Conservation (phyloP, 1,140 invertebrate genomes). For the Diploscapter pachys region DNA sequence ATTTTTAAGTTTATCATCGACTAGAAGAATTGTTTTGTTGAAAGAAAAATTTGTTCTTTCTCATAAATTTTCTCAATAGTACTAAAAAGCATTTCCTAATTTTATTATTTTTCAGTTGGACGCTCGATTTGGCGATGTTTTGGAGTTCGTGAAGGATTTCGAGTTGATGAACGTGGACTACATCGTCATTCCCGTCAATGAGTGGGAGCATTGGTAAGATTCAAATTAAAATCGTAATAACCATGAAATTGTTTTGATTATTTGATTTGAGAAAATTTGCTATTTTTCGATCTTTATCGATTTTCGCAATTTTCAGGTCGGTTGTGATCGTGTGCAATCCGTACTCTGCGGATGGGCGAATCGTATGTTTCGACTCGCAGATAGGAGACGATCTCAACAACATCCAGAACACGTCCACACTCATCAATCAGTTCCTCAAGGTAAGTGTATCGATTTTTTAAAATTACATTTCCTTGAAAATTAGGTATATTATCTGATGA, state of each 20-base stretch:
- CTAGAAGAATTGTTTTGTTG: slow-evolving; percentile 4
- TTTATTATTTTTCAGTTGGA: slow-evolving; percentile 12
- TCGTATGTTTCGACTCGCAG: slow-evolving; percentile 34
- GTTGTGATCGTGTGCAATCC: slow-evolving; percentile 32
- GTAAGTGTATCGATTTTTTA: background rate
- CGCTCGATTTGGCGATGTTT: slow-evolving; percentile 29
- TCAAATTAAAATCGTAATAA: background rate
- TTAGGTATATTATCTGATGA: background rate
- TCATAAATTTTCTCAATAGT: too few relatives aligned
- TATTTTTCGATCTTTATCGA: background rate
- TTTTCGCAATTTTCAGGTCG: slow-evolving; percentile 11
- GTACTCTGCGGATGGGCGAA: slow-evolving; percentile 25
- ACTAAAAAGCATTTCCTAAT: background rate
- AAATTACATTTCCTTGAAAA: background rate
- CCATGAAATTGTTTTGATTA: too few relatives aligned
- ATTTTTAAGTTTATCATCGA: too few relatives aligned
- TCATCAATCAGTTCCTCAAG: slow-evolving; percentile 31
- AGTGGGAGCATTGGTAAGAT: slow-evolving; percentile 41
- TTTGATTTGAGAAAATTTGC: background rate
- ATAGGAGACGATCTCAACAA: slow-evolving; percentile 27
- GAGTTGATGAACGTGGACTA: slow-evolving; percentile 38
- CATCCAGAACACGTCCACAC: slow-evolving; percentile 19
- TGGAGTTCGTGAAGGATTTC: slow-evolving; percentile 35
- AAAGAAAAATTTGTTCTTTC: background rate
- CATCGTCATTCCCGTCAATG: slow-evolving; percentile 37